Evolutionary conservation across 2,797 vertebrate genomes (phyloP).

Genomic region (Rhynchonycteris naso): DNA sequence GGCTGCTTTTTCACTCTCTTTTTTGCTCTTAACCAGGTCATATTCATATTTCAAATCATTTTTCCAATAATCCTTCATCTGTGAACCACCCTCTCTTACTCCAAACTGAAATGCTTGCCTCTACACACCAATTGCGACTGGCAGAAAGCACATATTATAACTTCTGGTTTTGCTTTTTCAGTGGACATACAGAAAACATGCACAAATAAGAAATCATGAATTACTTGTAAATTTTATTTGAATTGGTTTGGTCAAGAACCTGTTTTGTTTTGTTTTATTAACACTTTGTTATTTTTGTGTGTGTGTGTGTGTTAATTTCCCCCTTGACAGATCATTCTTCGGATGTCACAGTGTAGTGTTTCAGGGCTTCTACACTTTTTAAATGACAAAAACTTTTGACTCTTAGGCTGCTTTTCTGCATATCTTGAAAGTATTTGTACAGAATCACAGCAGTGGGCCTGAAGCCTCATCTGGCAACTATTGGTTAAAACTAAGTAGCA

Average conservation of each 20-base stretch:
- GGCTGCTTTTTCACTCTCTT: background rate
- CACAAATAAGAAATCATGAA: background rate
- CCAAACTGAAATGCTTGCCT: background rate
- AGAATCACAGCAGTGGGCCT: background rate
- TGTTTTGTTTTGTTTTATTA: background rate
- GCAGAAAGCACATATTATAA: background rate
- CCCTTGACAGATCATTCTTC: background rate
- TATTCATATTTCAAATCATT: background rate
- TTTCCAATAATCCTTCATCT: background rate
- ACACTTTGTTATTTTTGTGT: conserved; percentile 32
- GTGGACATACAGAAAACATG: background rate
- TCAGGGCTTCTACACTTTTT: background rate
- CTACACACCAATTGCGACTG: background rate
- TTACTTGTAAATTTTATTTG: background rate
- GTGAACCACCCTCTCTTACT: background rate
- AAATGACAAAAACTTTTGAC: background rate
- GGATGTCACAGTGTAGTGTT: background rate
- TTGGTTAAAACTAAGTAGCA: background rate
- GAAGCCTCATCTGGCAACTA: background rate
- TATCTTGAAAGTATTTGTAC: background rate
- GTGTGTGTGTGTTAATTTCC: background rate
- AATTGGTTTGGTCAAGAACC: background rate
- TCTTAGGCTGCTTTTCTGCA: background rate
- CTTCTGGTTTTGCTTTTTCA: background rate
- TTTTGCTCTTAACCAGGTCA: background rate